These are phyloP conservation scores for Muscidifurax raptorellus DNA, from an alignment of 1,140 invertebrate genomes.

Conservation along the genomic window DNA sequence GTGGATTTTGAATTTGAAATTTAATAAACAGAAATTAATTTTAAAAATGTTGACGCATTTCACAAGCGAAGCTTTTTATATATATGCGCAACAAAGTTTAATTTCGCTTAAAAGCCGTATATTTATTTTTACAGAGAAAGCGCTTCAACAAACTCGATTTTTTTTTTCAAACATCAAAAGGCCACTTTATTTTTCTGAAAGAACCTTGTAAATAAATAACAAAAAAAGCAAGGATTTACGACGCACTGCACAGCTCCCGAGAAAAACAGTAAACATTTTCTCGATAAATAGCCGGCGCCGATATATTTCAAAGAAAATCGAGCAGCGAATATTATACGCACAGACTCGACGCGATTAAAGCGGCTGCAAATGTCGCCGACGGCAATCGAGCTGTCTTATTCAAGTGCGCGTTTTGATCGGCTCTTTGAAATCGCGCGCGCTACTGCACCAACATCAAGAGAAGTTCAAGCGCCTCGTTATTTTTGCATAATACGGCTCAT, in stretches of 20 bases:
- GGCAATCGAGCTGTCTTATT: no score
- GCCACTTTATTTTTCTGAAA: no score
- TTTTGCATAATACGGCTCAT: conserved; percentile 17
- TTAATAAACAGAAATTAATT: neutral
- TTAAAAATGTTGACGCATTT: neutral
- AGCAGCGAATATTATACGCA: neutral
- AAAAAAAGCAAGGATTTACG: no score
- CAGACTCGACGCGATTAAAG: neutral
- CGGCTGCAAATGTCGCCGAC: neutral
- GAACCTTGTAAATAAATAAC: no score
- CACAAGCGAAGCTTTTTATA: no score
- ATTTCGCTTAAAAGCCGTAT: neutral
- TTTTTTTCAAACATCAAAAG: no score
- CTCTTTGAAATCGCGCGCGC: neutral
- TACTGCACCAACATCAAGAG: neutral
- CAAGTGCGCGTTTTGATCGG: neutral
- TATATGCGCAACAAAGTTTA: neutral
- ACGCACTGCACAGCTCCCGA: no score
- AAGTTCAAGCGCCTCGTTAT: neutral
- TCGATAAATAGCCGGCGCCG: neutral
- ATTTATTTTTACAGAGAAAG: no score
- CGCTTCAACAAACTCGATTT: no score
- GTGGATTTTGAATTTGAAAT: neutral
- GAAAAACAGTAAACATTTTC: neutral
- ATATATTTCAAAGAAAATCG: neutral